These are phyloP conservation scores for Oreochromis grahami DNA, from an alignment of 2,797 vertebrate species.

Conservation along the genomic window DNA sequence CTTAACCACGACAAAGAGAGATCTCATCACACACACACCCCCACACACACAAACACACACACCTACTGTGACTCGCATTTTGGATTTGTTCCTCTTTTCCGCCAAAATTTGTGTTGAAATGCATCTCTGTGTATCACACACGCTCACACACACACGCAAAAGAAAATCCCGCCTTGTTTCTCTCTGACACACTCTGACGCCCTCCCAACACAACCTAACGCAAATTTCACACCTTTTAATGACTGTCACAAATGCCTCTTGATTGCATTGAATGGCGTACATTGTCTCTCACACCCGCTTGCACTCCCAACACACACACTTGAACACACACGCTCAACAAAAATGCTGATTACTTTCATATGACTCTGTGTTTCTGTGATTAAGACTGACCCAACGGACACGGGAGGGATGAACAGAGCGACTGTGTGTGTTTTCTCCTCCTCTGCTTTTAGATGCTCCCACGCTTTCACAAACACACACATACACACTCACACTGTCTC, in stretches of 20 bases:
- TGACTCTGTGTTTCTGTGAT: slow-evolving; percentile 64
- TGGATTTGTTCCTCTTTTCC: slow-evolving; percentile 38
- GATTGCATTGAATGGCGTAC: slow-evolving; percentile 52
- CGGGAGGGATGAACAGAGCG: slow-evolving; percentile 42
- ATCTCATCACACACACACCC: slow-evolving; percentile 30
- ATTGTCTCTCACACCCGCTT: background rate
- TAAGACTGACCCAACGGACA: slow-evolving; percentile 54
- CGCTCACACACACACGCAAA: background rate
- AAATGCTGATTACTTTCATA: slow-evolving; percentile 52
- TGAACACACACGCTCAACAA: background rate
- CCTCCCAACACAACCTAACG: slow-evolving; percentile 30
- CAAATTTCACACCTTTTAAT: slow-evolving; percentile 59
- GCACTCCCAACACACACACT: background rate
- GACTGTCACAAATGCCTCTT: slow-evolving; percentile 57
- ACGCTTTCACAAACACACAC: background rate
- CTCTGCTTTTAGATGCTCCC: slow-evolving; percentile 3
- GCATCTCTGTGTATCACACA: slow-evolving; percentile 12
- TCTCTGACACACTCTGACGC: slow-evolving; percentile 3
- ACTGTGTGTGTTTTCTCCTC: slow-evolving; percentile 31
- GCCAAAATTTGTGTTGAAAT: slow-evolving; percentile 43
- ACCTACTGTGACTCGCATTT: slow-evolving; percentile 22
- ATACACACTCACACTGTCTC: background rate
- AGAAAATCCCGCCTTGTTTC: background rate
- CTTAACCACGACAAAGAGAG: slow-evolving; percentile 27
- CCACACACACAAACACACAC: background rate